Evolutionary conservation across 2,888 invertebrate species (phyloP).

Genomic region (Dasysyrphus albostriatus): DNA sequence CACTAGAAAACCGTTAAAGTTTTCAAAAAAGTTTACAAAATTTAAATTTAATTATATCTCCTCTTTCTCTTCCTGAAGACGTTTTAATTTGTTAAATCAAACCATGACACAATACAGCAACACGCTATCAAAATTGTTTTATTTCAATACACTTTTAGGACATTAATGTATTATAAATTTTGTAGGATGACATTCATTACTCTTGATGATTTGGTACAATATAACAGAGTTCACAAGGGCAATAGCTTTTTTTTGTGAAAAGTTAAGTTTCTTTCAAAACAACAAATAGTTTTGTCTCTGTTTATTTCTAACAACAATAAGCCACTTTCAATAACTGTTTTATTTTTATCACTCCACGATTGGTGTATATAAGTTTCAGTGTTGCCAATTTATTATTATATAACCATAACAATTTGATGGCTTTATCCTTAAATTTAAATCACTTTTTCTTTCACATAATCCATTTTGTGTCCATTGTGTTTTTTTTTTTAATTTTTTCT

Average conservation of each 20-base stretch:
- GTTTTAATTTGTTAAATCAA: no score
- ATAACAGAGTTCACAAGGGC: neutral
- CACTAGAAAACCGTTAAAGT: no score
- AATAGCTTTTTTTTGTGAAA: neutral
- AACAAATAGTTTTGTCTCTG: neutral
- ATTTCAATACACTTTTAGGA: no score
- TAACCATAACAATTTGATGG: neutral
- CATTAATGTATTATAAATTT: neutral
- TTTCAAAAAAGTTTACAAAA: no score
- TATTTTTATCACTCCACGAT: neutral
- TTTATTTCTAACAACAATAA: neutral
- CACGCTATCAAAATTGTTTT: no score
- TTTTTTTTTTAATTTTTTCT: slow-evolving; percentile 8
- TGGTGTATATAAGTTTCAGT: neutral
- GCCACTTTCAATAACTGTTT: neutral
- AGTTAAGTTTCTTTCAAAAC: neutral
- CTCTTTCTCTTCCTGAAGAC: no score
- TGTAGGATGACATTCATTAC: neutral
- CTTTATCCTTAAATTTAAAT: slow-evolving; percentile 3
- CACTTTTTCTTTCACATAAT: slow-evolving; percentile 57
- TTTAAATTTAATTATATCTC: no score
- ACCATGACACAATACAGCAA: no score
- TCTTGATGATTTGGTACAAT: neutral
- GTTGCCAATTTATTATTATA: slow-evolving; percentile 13
- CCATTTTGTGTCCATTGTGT: slow-evolving; percentile 53